Base-by-base conservation (phyloP, 2,888 invertebrate species). In the Hoplodrina ambigua region DNA sequence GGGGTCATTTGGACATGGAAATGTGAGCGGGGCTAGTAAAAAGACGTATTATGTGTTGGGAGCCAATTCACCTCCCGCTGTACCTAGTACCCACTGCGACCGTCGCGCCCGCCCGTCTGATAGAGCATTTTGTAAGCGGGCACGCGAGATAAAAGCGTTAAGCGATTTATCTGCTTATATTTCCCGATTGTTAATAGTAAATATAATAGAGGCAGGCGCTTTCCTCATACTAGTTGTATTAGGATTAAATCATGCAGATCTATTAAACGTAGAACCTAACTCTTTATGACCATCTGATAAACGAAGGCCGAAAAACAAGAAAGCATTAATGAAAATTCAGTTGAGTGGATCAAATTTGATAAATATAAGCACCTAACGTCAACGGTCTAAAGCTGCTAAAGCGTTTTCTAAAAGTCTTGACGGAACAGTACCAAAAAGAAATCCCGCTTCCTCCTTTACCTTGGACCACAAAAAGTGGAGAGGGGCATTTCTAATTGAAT, bases 401-500 rank as follows among this genome's bases (percentile, higher is more conserved):
- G n/a, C n/a, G n/a, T n/a, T n/a, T n/a, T n/a, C n/a, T n/a, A n/a
- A n/a, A n/a, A n/a, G n/a, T n/a, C n/a, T n/a, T n/a, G n/a, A n/a
- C 46, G 46, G 11, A 17, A 41, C 17, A 17, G 15, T 4, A 44
- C 17, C 46, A 46, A 15, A 67, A 30, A 0, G 5, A 25, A 25
- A 25, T 0, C 10, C 15, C 79, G 70, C 80, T 69, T 11, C 11
- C 30, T 46, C 60, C 49, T 15, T 0, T 61, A 5, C 1, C 76
- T 84, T 78, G 66, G 10, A 4, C 71, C 82, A 72, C 66, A 65
- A 58, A 37, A 50, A 55, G 46, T 52, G 80, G 70, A 80, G 78
- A 81, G 73, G 73, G 81, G 81, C 81, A 83, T 86, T 87, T 89
- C 89, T 92, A 92, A 92, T 92, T 92, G 91, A 92, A 92, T 92